These are phyloP conservation scores for Melozone crissalis DNA, from an alignment of 2,113 vertebrate genomes.

Conservation along the genomic window DNA sequence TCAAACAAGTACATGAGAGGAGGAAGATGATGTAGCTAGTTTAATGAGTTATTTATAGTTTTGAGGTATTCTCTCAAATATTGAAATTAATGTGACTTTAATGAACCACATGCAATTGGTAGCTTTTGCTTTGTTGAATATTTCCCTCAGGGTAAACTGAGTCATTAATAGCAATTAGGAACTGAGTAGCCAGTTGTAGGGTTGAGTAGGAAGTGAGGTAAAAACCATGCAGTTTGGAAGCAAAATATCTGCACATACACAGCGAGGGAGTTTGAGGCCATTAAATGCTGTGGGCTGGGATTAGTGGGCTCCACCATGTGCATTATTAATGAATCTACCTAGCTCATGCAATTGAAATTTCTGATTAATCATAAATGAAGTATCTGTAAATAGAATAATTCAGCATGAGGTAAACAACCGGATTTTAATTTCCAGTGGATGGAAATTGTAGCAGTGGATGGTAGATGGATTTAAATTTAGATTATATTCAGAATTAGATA, in stretches of 20 bases:
- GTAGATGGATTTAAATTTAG: not conserved
- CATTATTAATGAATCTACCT: slow-evolving; percentile 10
- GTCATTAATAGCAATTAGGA: slow-evolving; percentile 48
- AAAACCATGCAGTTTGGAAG: not conserved
- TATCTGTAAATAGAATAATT: slow-evolving; percentile 37
- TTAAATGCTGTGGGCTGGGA: slow-evolving; percentile 7
- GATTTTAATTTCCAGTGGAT: slow-evolving; percentile 11
- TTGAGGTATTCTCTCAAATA: slow-evolving; percentile 21
- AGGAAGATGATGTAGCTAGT: not conserved
- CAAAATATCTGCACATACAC: not conserved
- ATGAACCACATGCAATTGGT: not conserved
- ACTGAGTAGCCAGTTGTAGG: slow-evolving; percentile 27
- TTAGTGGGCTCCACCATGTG: not conserved
- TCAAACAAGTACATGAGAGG: not conserved
- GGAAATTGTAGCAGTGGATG: not conserved
- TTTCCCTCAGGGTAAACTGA: slow-evolving; percentile 6
- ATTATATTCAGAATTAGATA: not conserved
- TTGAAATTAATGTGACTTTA: slow-evolving; percentile 15
- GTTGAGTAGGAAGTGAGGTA: slow-evolving; percentile 8
- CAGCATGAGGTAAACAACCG: not conserved
- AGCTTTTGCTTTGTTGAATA: not conserved
- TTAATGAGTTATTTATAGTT: slow-evolving; percentile 20
- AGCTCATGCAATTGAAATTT: not conserved
- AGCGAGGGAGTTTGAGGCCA: not conserved
- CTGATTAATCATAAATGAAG: slow-evolving; percentile 25